Conservation (phyloP, 1,140 invertebrate genomes). For the Camponotus vicinus region DNA sequence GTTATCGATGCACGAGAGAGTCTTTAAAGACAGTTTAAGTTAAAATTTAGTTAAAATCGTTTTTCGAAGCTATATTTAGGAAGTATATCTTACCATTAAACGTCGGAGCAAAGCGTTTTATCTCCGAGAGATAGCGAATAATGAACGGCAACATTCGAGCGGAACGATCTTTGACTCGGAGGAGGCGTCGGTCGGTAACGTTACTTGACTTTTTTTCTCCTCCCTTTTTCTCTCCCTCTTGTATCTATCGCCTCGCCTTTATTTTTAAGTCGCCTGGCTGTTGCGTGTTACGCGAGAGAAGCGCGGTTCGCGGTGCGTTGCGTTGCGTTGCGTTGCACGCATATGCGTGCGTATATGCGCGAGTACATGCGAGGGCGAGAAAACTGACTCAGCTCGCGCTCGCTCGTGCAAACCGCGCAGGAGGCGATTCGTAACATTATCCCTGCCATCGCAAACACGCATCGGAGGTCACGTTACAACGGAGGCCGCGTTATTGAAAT, state of each 20-base stretch:
- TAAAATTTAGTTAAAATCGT: too few species aligned
- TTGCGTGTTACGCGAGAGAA: not conserved
- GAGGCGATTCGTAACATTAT: slow-evolving; percentile 27
- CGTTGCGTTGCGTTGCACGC: slow-evolving; percentile 5
- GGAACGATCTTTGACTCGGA: slow-evolving; percentile 13
- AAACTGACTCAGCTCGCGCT: slow-evolving; percentile 5
- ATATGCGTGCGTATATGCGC: not conserved
- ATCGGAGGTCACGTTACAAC: slow-evolving; percentile 64
- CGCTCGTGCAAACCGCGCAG: slow-evolving; percentile 1
- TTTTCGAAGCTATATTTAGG: not conserved
- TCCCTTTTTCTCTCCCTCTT: too few species aligned
- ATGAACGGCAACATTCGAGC: not conserved
- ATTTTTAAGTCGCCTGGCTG: not conserved
- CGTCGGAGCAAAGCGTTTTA: not conserved
- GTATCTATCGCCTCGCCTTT: not conserved
- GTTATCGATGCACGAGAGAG: not conserved
- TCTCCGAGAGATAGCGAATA: not conserved
- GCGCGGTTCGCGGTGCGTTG: not conserved
- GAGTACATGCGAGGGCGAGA: not conserved
- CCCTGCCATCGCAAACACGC: slow-evolving; percentile 3
- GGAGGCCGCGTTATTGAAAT: slow-evolving; percentile 68
- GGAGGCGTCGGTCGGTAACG: not conserved
- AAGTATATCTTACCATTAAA: not conserved
- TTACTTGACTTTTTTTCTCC: slow-evolving; percentile 8
- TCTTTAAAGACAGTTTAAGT: too few species aligned